Evolutionary conservation across 2,113 vertebrate species (phyloP), one percentile per base, ranked within the genome.

Genomic region (Crotophaga sulcirostris): DNA sequence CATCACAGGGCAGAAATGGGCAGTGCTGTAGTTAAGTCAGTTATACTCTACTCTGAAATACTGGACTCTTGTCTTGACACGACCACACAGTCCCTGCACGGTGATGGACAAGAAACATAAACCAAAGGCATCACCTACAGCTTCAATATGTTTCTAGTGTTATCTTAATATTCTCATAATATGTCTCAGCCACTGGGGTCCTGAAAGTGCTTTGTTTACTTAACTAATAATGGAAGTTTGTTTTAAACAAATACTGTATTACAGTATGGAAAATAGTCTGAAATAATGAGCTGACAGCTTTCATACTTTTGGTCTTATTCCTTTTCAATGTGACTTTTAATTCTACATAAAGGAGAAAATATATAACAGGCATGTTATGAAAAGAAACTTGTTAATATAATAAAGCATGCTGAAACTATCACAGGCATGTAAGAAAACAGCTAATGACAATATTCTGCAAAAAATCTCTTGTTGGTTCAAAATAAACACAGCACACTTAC

Each of bases 61-160:
- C 6, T 10, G 8, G 23, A 62, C 33, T 45, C 10, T 63, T 59
- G 47, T 55, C 47, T 45, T 58, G 38, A 31, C 13, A 28, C 2
- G 2, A n/a, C 13, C 40, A 45, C 1, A 1, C 10, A 45, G n/a
- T 19, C 26, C 36, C 51, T 51, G 36, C 26, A 26, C 0, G 0
- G 28, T 49, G 44, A 58, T 9, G 31, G 56, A 79, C 51, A 84
- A 60, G 67, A 74, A 77, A 78, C 3, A 14, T 21, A 68, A 83
- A 78, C 6, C 51, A 60, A 7, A 15, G 34, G 13, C 59, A 34
- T 24, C 63, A 86, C 36, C n/a, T 58, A 26, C 55, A 42, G 29
- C 29, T 54, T 63, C 4, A 1, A 31, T 63, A 40, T 24, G 10
- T n/a, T 44, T 66, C 42, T 64, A 34, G 21, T 52, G 24, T 45